These are phyloP conservation scores for Otocyon megalotis DNA, from an alignment of 2,113 vertebrate genomes.

Conservation along the genomic window DNA sequence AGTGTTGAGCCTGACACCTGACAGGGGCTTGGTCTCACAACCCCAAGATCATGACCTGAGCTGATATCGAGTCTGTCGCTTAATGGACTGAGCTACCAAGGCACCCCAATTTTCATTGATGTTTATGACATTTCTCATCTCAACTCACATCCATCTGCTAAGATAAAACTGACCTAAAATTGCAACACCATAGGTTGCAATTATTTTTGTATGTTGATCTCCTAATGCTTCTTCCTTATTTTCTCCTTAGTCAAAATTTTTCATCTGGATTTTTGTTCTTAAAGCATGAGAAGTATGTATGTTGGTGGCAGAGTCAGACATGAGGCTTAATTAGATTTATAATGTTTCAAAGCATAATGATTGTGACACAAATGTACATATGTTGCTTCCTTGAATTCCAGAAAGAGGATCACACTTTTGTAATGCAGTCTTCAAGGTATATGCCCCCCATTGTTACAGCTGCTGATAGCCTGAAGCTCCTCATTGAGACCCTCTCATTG, in stretches of 20 bases:
- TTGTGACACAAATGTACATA: not conserved
- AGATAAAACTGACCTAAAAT: not conserved
- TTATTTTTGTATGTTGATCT: not conserved
- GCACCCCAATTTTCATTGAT: not conserved
- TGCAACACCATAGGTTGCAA: not conserved
- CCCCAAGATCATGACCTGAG: not conserved
- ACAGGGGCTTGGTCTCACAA: not conserved
- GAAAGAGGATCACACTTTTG: not conserved
- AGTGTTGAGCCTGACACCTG: not conserved
- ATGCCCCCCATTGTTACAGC: not conserved
- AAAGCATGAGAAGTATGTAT: not conserved
- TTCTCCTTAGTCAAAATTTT: not conserved
- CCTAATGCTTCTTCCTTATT: not conserved
- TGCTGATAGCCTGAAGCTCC: not conserved
- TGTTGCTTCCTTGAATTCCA: not conserved
- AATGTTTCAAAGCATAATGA: conserved; percentile 1
- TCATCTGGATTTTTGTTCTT: not conserved
- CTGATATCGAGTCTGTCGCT: not conserved
- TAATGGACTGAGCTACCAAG: not conserved
- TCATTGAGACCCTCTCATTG: not conserved
- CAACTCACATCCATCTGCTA: not conserved
- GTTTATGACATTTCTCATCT: not conserved
- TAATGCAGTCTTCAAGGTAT: not conserved
- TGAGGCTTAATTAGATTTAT: not conserved
- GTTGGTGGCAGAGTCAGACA: not conserved